These are phyloP conservation scores for Steinernema carpocapsae DNA, from an alignment of 2,888 invertebrate species.

Conservation along the genomic window DNA sequence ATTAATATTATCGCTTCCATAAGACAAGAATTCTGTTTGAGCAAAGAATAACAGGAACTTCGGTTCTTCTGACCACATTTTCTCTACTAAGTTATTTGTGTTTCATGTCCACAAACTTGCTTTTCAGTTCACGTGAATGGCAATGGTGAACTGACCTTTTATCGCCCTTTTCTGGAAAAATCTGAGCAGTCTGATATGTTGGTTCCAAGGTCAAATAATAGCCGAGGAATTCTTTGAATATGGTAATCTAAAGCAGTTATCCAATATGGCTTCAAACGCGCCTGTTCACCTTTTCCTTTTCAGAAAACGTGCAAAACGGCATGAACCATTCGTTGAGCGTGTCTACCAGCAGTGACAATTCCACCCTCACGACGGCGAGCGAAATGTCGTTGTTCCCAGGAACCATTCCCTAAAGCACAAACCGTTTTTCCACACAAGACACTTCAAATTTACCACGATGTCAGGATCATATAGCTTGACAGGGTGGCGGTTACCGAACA, in stretches of 20 bases:
- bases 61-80: too few species aligned
- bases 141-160: not conserved
- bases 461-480: conserved; percentile 3
- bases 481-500: not conserved
- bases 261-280: not conserved
- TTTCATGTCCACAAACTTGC: not conserved
- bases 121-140: not conserved
- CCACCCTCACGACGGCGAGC: not conserved
- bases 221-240: conserved; percentile 10
- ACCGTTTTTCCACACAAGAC: not conserved
- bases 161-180: conserved; percentile 12
- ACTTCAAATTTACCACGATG: not conserved
- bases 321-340: conserved; percentile 11
- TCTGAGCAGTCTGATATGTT: not conserved
- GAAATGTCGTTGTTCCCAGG: conserved; percentile 18
- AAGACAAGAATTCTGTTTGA: too few species aligned
- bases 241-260: conserved; percentile 5
- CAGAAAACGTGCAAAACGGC: not conserved
- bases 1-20: too few species aligned
- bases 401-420: not conserved
- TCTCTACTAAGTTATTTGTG: too few species aligned
- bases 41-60: too few species aligned
- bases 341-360: not conserved
- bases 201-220: not conserved
- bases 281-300: conserved; percentile 1